phyloP scores from a whole-genome alignment of 2,113 vertebrate species.

The Cettia cetti region DNA sequence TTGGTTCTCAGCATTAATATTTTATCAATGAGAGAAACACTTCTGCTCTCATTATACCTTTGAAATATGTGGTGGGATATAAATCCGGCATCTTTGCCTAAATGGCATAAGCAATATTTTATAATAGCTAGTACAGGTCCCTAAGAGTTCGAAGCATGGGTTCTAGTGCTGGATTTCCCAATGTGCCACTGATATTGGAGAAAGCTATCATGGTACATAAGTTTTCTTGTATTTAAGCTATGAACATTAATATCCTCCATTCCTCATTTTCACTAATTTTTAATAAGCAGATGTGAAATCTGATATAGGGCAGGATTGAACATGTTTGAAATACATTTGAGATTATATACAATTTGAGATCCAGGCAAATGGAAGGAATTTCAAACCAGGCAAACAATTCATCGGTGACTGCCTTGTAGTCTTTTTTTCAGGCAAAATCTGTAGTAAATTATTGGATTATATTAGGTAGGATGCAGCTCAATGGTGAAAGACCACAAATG shows the following conservation, averaged over 20 bases:
- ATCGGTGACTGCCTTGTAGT: background rate
- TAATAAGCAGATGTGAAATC: background rate
- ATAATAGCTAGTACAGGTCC: background rate
- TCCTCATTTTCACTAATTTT: background rate
- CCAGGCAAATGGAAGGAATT: background rate
- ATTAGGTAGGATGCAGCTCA: background rate
- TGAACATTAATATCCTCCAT: background rate
- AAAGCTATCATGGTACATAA: background rate
- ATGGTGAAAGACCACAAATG: background rate
- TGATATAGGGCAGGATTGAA: background rate
- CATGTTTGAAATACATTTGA: background rate
- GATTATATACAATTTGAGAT: background rate
- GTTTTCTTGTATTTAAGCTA: background rate
- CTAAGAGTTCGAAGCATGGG: background rate
- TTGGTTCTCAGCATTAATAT: background rate
- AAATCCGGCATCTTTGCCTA: background rate
- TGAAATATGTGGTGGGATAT: background rate
- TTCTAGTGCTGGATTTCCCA: background rate
- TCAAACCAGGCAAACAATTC: background rate
- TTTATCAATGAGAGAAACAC: background rate
- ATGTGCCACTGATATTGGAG: background rate
- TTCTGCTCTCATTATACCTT: background rate
- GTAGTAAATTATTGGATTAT: background rate
- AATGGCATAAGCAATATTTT: background rate
- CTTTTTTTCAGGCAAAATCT: background rate